Evolutionary conservation across 2,888 invertebrate species (phyloP).

Genomic region (Teleiodes luculella): DNA sequence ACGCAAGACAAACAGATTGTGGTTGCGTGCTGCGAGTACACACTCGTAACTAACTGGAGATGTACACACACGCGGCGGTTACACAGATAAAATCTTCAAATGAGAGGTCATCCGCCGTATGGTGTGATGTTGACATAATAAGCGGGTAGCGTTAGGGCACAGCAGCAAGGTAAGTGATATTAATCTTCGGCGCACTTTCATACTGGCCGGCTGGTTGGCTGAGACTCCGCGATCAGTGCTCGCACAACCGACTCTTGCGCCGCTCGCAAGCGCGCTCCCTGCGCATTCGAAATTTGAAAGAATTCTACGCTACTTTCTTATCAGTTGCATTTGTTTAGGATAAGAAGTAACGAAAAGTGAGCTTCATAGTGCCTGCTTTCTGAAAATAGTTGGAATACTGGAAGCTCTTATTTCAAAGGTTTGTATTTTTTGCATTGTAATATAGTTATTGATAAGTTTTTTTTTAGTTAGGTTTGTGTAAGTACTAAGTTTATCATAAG

Average conservation of each 20-base stretch:
- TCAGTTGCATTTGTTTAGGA: conserved; percentile 7
- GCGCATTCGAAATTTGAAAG: conserved; percentile 23
- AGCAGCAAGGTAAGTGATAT: conserved; percentile 62
- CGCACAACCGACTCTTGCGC: conserved; percentile 56
- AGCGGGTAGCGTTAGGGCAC: conserved; percentile 55
- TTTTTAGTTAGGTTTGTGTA: no score
- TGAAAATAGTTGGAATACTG: conserved; percentile 1
- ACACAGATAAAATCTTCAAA: conserved; percentile 13
- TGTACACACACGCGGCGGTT: background rate
- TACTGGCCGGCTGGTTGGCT: conserved; percentile 36
- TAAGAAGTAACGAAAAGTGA: conserved; percentile 13
- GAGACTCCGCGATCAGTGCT: conserved; percentile 47
- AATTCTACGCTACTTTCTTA: conserved; percentile 7
- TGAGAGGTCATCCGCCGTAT: conserved; percentile 14
- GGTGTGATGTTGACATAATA: conserved; percentile 46
- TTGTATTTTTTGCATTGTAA: background rate
- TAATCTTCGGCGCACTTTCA: conserved; percentile 68
- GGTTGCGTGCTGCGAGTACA: background rate
- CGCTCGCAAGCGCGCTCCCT: conserved; percentile 40
- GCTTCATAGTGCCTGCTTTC: conserved; percentile 3
- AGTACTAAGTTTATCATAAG: no score
- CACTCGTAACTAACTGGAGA: background rate
- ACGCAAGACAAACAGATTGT: background rate
- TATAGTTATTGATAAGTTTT: background rate
- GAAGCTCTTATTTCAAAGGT: conserved; percentile 5